These are phyloP conservation scores for Pseudolaguvia tuberculata DNA, from an alignment of 2,113 vertebrate genomes.

Conservation along the genomic window DNA sequence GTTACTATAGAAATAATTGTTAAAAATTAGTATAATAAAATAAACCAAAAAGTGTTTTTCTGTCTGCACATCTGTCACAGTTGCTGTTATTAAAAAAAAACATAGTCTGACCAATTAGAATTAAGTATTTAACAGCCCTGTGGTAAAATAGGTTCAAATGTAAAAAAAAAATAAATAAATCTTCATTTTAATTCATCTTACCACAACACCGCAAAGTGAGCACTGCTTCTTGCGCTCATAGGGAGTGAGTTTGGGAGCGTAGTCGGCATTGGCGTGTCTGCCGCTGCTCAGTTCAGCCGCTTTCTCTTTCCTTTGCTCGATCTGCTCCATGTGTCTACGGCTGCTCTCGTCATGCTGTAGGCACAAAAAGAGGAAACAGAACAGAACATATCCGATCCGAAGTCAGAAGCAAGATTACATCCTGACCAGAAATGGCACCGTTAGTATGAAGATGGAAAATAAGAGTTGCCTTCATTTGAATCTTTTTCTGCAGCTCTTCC, in stretches of 20 bases:
- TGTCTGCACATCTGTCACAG: neutral
- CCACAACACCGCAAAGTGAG: conserved; percentile 82
- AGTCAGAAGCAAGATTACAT: neutral
- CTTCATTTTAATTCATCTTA: too few relatives aligned
- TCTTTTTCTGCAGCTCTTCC: conserved; percentile 98
- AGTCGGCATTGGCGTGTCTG: conserved; percentile 90
- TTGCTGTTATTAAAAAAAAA: neutral
- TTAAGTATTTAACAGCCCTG: neutral
- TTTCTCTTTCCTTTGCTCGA: conserved; percentile 97
- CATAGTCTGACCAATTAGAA: neutral
- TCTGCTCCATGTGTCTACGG: conserved; percentile 97
- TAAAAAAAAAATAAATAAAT: too few relatives aligned
- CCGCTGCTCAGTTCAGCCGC: conserved; percentile 97
- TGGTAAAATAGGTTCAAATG: neutral
- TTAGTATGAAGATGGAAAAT: neutral
- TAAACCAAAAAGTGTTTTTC: neutral
- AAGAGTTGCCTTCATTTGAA: conserved; percentile 84
- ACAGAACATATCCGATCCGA: conserved; percentile 12
- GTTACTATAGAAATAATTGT: too few relatives aligned
- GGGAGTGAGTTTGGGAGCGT: conserved; percentile 94
- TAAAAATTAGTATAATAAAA: too few relatives aligned
- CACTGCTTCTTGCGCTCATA: conserved; percentile 97
- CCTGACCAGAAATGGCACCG: neutral
- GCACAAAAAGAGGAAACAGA: neutral
- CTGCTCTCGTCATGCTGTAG: conserved; percentile 93